A percentile compares a stretch with the other conserved stretches of the same genome.
Conservation (phyloP, 2,888 invertebrate genomes). For the Hirudinaria manillensis region DNA sequence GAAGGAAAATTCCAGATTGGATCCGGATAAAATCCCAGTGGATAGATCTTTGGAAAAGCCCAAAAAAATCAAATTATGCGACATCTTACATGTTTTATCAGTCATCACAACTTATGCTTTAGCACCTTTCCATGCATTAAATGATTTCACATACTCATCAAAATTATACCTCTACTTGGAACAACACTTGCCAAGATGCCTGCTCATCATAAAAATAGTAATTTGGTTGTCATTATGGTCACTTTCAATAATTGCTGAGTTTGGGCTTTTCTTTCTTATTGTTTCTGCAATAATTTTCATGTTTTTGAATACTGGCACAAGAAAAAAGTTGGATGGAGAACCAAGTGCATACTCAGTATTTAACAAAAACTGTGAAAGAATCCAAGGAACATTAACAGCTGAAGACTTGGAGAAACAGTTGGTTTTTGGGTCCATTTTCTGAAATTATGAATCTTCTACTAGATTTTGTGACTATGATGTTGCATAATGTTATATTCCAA, state of each 20-base stretch:
- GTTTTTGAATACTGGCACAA: constrained; percentile 23
- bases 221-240: not conserved
- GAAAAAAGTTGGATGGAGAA: constrained; percentile 19
- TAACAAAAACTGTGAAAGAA: constrained; percentile 11
- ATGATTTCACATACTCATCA: not conserved
- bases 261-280: constrained; percentile 5
- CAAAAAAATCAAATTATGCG: too few species aligned
- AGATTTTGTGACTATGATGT: too few species aligned
- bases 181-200: not conserved
- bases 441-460: not conserved
- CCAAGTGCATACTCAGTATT: constrained; percentile 29
- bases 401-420: constrained; percentile 19
- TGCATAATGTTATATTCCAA: too few species aligned
- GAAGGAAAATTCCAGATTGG: too few species aligned
- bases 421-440: constrained; percentile 5
- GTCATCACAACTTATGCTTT: too few species aligned
- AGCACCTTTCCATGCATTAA: not conserved
- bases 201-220: not conserved
- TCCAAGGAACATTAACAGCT: constrained; percentile 20
- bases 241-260: not conserved
- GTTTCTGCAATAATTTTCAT: constrained; percentile 18
- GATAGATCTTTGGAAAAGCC: too few species aligned
- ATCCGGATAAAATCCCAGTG: too few species aligned
- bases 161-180: not conserved
- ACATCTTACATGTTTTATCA: too few species aligned